Conservation (phyloP, 2,888 invertebrate genomes). For the Mechanitis mazaeus region DNA sequence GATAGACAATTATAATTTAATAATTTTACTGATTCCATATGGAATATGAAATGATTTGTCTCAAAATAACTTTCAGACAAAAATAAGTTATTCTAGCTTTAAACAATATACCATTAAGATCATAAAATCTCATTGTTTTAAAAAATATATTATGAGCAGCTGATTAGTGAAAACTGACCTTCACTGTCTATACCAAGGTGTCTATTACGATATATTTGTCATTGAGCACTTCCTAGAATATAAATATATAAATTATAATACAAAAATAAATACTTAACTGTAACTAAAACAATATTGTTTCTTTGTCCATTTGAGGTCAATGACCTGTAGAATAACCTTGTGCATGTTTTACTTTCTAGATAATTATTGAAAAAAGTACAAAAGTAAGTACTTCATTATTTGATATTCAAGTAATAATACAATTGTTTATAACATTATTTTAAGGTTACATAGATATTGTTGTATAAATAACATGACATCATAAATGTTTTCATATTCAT, state of each 20-base stretch:
- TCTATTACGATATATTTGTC: constrained; percentile 15
- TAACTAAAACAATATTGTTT: background rate
- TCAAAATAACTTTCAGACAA: too few species aligned
- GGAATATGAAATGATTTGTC: too few species aligned
- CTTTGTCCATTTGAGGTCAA: constrained; percentile 16
- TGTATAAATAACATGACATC: too few species aligned
- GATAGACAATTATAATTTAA: too few species aligned
- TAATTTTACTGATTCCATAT: too few species aligned
- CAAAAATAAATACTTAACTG: constrained; percentile 2
- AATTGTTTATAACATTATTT: background rate
- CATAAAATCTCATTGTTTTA: too few species aligned
- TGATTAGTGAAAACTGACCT: constrained; percentile 17
- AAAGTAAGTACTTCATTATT: constrained; percentile 6
- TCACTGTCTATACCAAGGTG: constrained; percentile 15
- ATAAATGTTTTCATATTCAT: background rate
- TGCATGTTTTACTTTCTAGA: constrained; percentile 13
- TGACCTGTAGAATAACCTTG: constrained; percentile 25
- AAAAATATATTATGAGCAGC: background rate
- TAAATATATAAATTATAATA: background rate
- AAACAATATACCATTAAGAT: too few species aligned
- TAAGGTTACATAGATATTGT: background rate
- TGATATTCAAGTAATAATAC: background rate
- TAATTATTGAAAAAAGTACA: constrained; percentile 7
- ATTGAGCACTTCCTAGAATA: constrained; percentile 23
- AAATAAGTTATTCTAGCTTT: too few species aligned